Conservation (phyloP, 1,140 invertebrate species). For the Zaprionus davidi region DNA sequence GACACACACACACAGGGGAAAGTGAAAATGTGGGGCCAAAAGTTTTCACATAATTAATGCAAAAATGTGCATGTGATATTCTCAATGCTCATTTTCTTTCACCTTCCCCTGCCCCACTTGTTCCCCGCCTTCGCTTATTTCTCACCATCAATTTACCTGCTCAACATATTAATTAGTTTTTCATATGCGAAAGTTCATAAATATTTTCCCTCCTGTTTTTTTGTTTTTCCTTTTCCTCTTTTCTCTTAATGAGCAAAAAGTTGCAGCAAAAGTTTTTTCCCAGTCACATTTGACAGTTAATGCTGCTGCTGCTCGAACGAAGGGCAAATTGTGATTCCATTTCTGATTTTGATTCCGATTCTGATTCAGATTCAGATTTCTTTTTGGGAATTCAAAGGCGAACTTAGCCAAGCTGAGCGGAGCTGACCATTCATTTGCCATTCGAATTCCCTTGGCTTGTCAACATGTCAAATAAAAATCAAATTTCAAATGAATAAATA, state of each 20-base stretch:
- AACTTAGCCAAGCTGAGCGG: background rate
- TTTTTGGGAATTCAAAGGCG: background rate
- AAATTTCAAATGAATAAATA: slow-evolving; percentile 79
- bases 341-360: background rate
- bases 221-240: background rate
- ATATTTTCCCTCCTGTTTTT: background rate
- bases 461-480: slow-evolving; percentile 82
- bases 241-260: slow-evolving; percentile 64
- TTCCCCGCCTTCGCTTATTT: slow-evolving; percentile 20
- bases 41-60: slow-evolving; percentile 79
- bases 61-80: slow-evolving; percentile 49
- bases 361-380: slow-evolving; percentile 16
- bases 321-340: background rate
- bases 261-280: slow-evolving; percentile 34
- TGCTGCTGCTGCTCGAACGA: background rate
- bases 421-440: slow-evolving; percentile 17
- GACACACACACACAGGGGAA: background rate
- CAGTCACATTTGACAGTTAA: slow-evolving; percentile 18
- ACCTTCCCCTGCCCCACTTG: background rate
- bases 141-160: slow-evolving; percentile 52
- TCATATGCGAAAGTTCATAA: slow-evolving; percentile 46
- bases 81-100: slow-evolving; percentile 55
- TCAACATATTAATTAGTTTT: slow-evolving; percentile 80
- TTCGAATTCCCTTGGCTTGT: slow-evolving; percentile 52
- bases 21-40: slow-evolving; percentile 35